Conservation (phyloP, 2,113 vertebrate species). For the Rhinolophus ferrumequinum region DNA sequence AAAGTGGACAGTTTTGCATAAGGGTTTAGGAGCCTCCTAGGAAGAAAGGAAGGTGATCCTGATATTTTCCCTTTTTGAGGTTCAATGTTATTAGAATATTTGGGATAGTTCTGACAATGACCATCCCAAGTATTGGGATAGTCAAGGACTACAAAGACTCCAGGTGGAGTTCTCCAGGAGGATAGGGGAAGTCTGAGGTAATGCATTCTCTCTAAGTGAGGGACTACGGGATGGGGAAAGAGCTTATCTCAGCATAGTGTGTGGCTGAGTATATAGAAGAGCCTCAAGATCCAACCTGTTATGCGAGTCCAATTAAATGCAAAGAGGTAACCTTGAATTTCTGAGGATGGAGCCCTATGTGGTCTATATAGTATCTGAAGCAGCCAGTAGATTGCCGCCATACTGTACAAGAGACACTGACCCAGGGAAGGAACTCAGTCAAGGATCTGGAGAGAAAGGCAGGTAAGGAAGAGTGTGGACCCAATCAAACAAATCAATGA, state of each 20-base stretch:
- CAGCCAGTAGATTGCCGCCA: not conserved
- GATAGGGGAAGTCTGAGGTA: not conserved
- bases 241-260: not conserved
- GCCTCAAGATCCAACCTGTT: not conserved
- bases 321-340: not conserved
- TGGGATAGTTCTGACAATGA: not conserved
- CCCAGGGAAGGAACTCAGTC: not conserved
- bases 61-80: not conserved
- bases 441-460: not conserved
- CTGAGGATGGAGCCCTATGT: not conserved
- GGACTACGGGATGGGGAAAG: not conserved
- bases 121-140: too few relatives aligned
- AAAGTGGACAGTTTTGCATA: not conserved
- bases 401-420: not conserved
- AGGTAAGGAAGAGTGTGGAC: not conserved
- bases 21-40: not conserved
- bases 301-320: not conserved
- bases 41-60: not conserved
- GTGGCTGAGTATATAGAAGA: not conserved
- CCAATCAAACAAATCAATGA: not conserved
- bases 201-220: not conserved
- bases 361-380: not conserved
- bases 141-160: not conserved
- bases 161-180: not conserved
- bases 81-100: not conserved